Base-by-base conservation (phyloP, 1,140 invertebrate species). In the Zophobas morio region DNA sequence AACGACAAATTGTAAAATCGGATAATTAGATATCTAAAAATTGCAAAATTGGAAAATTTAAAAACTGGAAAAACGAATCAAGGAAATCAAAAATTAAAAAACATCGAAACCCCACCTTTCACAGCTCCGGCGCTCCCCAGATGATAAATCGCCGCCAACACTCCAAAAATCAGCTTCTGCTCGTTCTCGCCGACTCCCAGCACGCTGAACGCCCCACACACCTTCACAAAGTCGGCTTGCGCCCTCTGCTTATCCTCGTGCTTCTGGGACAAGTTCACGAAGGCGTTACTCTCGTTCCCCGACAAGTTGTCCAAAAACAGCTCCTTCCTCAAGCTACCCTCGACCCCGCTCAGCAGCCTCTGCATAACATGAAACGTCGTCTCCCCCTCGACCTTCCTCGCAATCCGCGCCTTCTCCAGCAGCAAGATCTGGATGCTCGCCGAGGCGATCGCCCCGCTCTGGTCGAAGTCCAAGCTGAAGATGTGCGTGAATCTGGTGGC, bases 91-190 rank as follows among this genome's bases (percentile, higher is more conserved):
- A 20, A 79, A 75, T 57, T 37, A 70, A 1, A n/a, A 56, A 6
- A 56, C 34, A 32, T 56, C 34, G 6, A 0, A 20, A n/a, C 56
- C 60, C 82, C 81, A 89, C 92, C 89, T 88, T 92, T 94, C 0
- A 91, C 89, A 60, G 92, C 93, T 2, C 94, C 93, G 35, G 97
- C 96, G 83, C 93, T 93, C 34, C 96, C 96, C 73, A 99, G 87
- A 88, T 99, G 97, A 85, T 96, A 96, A 78, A 98, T 94, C 4
- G 96, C 95, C 5, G 96, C 96, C 78, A 99, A 87, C 32, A 98
- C 93, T 80, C 92, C 90, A 93, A 95, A 97, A 53, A 99, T 91
- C 0, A 93, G 92, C 82, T 94, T 93, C 79, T 94, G 92, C 75
- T 98, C 96, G 6, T 90, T 88, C 53, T 94, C 92, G 6, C 91